Base-by-base conservation (phyloP, 2,797 vertebrate genomes). In the Ceryle rudis region DNA sequence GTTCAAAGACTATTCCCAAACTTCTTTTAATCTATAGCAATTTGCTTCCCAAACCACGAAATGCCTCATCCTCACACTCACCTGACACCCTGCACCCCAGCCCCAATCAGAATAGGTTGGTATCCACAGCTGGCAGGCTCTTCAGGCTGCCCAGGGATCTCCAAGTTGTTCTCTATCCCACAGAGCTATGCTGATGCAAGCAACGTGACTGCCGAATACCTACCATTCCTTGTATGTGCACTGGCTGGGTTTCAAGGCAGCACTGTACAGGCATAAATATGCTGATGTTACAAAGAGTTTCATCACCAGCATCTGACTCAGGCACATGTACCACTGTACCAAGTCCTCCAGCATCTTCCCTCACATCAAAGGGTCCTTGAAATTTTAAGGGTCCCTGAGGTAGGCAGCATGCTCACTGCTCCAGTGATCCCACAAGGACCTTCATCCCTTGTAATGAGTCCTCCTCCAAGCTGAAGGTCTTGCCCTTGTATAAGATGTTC, bases 31-130 rank as follows among this genome's bases (percentile, higher is more conserved):
- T 19, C 41, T n/a, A 5, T 14, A 79, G 11, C 10, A 73, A 6
- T 72, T 62, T 71, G 11, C 9, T 84, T 12, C 39, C 77, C 29
- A 67, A 87, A 42, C 31, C 62, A 89, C 29, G 67, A 29, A 58
- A 23, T 2, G 2, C 10, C 23, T 21, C 39, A 64, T 1, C 25
- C 52, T 74, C 23, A 11, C 62, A 26, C 22, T 77, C 26, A 39
- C 10, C 55, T 60, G 35, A 46, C 14, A 52, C 22, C 42, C 31
- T 2, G 2, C 1, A 1, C 16, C 35, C 35, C 4, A 0, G 4
- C 61, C 5, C 65, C 46, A 54, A 1, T 31, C 29, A 35, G 39
- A 35, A 42, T 0, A 0, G 35, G 71, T 18, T 72, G 33, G 46
- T 65, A 19, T 82, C 58, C 8, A 6, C 1, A 2, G 23, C 60